These are phyloP conservation scores for Zootoca vivipara DNA, from an alignment of 2,113 vertebrate species.

Conservation along the genomic window DNA sequence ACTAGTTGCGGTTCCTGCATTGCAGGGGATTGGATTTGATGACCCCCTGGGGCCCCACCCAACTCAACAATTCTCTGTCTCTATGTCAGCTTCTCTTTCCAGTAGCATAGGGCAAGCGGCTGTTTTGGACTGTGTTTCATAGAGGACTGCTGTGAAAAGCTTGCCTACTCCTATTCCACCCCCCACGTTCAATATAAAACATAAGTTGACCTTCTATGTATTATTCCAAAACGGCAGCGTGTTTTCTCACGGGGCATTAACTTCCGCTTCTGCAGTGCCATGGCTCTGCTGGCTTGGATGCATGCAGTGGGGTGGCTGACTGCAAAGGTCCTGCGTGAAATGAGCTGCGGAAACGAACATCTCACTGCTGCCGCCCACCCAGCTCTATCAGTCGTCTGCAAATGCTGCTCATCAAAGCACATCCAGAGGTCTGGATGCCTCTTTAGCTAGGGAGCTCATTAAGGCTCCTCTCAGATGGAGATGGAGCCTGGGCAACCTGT, in stretches of 20 bases:
- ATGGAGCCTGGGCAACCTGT: not conserved
- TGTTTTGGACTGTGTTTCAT: not conserved
- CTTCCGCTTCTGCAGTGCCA: not conserved
- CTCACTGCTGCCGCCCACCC: not conserved
- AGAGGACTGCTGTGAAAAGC: not conserved
- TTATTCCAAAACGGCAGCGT: no score
- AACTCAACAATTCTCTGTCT: no score
- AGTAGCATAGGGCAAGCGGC: no score
- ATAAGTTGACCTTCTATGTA: not conserved
- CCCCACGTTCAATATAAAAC: not conserved
- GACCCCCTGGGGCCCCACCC: no score
- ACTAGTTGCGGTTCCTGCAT: no score
- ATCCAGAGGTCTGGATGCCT: slow-evolving; percentile 21
- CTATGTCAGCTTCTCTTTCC: not conserved
- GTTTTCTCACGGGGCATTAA: no score
- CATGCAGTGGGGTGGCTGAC: not conserved
- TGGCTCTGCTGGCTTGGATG: no score
- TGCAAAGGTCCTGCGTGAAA: not conserved
- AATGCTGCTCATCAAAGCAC: slow-evolving; percentile 4
- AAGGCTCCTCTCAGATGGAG: slow-evolving; percentile 51
- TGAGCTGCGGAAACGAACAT: not conserved
- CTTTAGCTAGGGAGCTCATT: slow-evolving; percentile 51
- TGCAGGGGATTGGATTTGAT: no score
- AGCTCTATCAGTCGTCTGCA: not conserved
- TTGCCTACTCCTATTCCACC: not conserved